Base-by-base conservation (phyloP, 2,888 invertebrate species). In the Chelonus formosanus region DNA sequence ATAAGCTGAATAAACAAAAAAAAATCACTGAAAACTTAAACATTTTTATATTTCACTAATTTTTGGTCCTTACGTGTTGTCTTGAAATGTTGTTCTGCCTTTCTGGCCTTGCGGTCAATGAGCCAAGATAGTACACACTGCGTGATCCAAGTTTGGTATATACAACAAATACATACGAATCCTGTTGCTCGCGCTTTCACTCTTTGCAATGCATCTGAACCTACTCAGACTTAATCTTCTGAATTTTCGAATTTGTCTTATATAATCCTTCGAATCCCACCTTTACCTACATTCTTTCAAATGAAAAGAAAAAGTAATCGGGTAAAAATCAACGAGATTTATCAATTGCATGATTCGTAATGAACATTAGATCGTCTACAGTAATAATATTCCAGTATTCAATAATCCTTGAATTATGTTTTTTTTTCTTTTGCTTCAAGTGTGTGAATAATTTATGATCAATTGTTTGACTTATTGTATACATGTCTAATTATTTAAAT, bases 121-220 rank as follows among this genome's bases (percentile, higher is more conserved):
- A 52, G 36, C 54, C 47, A 35, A 45, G 55, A 55, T 55, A 45
- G 31, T 5, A 44, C 34, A n/a, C 10, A 44, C 35, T 45, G 31
- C 20, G 10, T 35, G 54, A 53, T 65, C 53, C 44, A 61, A 59
- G 59, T 65, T 59, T 53, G 43, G 44, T 43, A 65, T 45, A 65
- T 53, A 61, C 60, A 60, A 54, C 36, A 55, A 52, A 66, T 55
- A 61, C 59, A 53, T 20, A 47, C 53, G 59, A 62, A 43, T 66
- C 32, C 57, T 50, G 71, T 69, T 73, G 72, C 74, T 76, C 60
- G 67, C 79, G 76, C 84, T 84, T 84, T 84, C 84, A 83, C 83
- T 82, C 80, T 77, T 76, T 48, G 70, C 71, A 71, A 70, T 76
- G 76, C 76, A 83, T 82, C 82, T 80, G 81, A 74, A 72, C 73